phyloP scores from a whole-genome alignment of 1,140 invertebrate genomes.

The Brachionus rotundiformis region DNA sequence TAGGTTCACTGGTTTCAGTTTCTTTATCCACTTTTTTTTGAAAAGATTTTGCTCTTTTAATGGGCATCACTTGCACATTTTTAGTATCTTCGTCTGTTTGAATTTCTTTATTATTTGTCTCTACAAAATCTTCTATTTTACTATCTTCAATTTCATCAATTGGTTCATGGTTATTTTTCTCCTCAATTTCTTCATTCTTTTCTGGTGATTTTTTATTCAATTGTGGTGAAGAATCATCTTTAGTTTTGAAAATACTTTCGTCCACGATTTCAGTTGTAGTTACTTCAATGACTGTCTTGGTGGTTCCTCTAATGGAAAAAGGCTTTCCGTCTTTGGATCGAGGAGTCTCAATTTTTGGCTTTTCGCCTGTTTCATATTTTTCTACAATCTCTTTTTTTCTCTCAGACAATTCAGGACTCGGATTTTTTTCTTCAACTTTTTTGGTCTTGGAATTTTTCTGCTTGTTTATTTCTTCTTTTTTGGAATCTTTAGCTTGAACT shows the following conservation, averaged over 20 bases:
- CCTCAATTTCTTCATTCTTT: background rate
- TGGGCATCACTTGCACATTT: background rate
- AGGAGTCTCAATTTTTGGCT: background rate
- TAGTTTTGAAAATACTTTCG: constrained; percentile 35
- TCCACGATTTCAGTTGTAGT: constrained; percentile 43
- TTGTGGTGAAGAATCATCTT: constrained; percentile 1
- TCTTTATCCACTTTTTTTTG: background rate
- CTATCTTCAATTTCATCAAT: background rate
- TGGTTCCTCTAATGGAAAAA: constrained; percentile 44
- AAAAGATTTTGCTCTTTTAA: background rate
- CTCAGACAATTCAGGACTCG: background rate
- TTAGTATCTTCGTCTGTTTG: background rate
- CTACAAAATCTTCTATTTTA: background rate
- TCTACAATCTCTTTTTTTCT: constrained; percentile 16
- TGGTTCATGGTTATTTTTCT: background rate
- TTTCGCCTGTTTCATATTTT: constrained; percentile 14
- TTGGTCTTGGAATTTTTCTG: background rate
- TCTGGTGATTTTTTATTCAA: background rate
- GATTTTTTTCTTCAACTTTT: background rate
- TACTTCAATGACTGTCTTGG: constrained; percentile 44
- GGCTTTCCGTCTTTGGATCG: constrained; percentile 39
- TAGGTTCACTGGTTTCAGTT: background rate
- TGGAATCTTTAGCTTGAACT: background rate
- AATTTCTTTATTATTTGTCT: background rate
- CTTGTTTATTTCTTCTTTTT: background rate